Conservation (phyloP, 2,888 invertebrate species). For the Trilocha varians region DNA sequence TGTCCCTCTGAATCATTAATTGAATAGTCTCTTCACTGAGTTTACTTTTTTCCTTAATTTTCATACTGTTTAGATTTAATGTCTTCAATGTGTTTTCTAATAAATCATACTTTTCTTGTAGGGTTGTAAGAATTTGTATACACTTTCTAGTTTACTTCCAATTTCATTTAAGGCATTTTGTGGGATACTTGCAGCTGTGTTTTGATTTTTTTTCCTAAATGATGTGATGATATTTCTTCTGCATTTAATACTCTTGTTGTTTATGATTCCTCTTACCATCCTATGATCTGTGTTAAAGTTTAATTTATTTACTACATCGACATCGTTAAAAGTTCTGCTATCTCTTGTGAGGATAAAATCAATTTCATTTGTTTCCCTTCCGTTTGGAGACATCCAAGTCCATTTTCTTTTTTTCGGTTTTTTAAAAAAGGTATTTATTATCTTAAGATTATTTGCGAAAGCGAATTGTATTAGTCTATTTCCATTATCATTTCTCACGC, state of each 20-base stretch:
- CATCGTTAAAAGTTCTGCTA: no score
- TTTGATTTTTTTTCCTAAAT: no score
- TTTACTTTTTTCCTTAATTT: no score
- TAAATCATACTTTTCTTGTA: no score
- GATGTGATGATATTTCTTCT: neutral
- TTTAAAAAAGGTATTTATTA: neutral
- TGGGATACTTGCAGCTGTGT: no score
- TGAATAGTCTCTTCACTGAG: no score
- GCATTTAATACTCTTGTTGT: neutral
- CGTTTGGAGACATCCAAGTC: neutral
- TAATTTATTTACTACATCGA: neutral
- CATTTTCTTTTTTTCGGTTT: neutral
- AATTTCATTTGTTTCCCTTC: neutral
- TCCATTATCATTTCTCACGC: neutral
- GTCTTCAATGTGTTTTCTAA: no score
- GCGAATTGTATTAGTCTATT: neutral
- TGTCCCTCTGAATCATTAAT: neutral
- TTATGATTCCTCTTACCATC: neutral
- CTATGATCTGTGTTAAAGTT: neutral
- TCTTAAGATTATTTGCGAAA: neutral
- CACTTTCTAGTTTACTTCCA: no score
- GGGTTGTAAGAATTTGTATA: no score
- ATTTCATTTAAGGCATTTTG: neutral
- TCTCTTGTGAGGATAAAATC: neutral
- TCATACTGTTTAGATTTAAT: no score